Percentiles rank a stretch among this genome's conserved stretches.
These are phyloP conservation scores for Strix occidentalis DNA, from an alignment of 2,797 vertebrate species.

Conservation along the genomic window DNA sequence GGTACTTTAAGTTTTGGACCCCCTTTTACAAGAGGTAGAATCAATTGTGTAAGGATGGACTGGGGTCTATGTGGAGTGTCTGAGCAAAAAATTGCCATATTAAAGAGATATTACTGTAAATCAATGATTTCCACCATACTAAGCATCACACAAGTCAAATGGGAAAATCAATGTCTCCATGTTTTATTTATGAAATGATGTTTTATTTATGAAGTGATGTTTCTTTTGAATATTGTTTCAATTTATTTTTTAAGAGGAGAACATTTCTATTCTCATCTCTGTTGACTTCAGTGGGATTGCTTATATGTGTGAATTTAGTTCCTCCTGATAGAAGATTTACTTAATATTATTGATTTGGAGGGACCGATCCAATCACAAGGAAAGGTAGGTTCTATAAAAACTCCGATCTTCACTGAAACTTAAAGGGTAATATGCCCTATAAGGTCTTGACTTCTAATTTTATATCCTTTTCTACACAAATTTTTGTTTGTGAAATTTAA, in stretches of 20 bases:
- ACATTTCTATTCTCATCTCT: neutral
- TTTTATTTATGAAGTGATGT: neutral
- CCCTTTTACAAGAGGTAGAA: neutral
- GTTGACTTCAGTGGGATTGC: neutral
- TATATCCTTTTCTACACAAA: neutral
- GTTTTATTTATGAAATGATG: neutral
- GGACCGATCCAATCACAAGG: neutral
- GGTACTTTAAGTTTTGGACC: neutral
- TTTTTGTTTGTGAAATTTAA: neutral
- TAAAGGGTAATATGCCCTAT: neutral
- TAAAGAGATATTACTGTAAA: neutral
- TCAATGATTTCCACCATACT: neutral
- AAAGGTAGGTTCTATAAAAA: neutral
- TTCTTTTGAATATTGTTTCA: neutral
- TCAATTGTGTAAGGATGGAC: neutral
- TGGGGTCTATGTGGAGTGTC: neutral
- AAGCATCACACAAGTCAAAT: neutral
- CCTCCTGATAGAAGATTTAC: neutral
- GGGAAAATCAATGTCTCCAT: neutral
- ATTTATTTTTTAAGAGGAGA: neutral
- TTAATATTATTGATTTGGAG: neutral
- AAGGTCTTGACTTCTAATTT: neutral
- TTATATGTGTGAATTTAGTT: neutral
- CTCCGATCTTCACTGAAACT: neutral
- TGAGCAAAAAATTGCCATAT: neutral